Evolutionary conservation across 1,140 invertebrate genomes (phyloP), one percentile per base, ranked within the genome.

Genomic region (Tenebrio molitor): DNA sequence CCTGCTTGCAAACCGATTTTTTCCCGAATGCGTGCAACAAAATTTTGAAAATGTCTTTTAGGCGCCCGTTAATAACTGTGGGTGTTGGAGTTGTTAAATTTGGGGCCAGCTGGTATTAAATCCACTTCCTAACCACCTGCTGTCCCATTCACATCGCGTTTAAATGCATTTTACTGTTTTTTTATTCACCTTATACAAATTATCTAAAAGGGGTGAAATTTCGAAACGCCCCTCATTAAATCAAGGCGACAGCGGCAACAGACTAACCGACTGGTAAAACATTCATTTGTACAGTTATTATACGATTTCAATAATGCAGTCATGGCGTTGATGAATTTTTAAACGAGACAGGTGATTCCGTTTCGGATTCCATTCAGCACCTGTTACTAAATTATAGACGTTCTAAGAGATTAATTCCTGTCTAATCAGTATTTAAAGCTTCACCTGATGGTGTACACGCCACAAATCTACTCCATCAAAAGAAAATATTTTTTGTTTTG

Each of bases 221-320:
- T 66, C 36, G 36, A 66, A 66, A 66, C 42, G 34, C 12, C 19
- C 39, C 64, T 66, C 39, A 66, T 66, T 66, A 66, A 66, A 66
- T 66, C 64, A 66, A 66, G n/a, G 42, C 23, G 39, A 44, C 33
- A 36, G 15, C 14, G 25, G 7, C 25, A 58, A 25, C 10, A 14
- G 50, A n/a, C n/a, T 23, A 33, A 58, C 50, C 50, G 50, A 17
- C 21, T 58, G 21, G 1, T 29, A 29, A 58, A 58, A 29, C 21
- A 14, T 58, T 29, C 50, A 58, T 25, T 58, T 23, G 21, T 58
- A 4, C 50, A 29, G 50, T 25, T 29, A 58, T 58, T 58, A 10
- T 6, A 6, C 23, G 15, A 58, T 58, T 58, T 58, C 23, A 58
- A 25, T 23, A 58, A 29, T 8, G 29, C 50, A 4, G 23, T 12